phyloP scores from a whole-genome alignment of 2,113 vertebrate species.

The Myodes glareolus region DNA sequence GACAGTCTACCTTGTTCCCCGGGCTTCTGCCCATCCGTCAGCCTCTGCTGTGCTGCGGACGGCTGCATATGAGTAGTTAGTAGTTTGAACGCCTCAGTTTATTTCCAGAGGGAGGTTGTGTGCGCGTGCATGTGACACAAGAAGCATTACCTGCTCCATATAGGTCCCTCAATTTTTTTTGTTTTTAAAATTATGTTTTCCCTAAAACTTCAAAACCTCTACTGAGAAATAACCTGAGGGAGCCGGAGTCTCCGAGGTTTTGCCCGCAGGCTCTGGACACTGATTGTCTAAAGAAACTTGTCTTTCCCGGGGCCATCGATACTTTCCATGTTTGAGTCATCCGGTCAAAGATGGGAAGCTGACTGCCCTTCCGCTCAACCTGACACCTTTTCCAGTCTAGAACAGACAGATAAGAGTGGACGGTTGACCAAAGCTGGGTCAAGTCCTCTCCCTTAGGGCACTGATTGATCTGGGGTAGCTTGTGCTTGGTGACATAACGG shows the following conservation, averaged over 20 bases:
- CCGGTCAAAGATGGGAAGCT: background rate
- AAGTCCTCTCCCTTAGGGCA: background rate
- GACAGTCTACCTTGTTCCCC: background rate
- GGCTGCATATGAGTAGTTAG: background rate
- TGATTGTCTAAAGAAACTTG: background rate
- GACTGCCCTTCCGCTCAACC: background rate
- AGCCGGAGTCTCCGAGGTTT: background rate
- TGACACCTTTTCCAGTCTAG: background rate
- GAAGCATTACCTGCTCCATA: background rate
- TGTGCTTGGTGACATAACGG: background rate
- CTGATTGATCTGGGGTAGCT: background rate
- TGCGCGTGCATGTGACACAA: background rate
- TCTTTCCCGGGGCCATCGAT: background rate
- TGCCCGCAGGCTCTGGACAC: background rate
- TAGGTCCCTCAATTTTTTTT: conserved; percentile 23
- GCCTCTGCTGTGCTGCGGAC: background rate
- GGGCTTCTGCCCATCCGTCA: background rate
- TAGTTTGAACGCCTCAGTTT: background rate
- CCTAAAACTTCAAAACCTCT: conserved; percentile 12
- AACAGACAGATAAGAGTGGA: background rate
- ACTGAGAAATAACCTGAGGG: conserved; percentile 2
- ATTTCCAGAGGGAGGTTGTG: background rate
- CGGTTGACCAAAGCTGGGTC: background rate
- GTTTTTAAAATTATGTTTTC: conserved; percentile 38
- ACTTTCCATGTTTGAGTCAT: background rate